phyloP scores from a whole-genome alignment of 1,140 invertebrate genomes.

The Drosophila pallidifrons region DNA sequence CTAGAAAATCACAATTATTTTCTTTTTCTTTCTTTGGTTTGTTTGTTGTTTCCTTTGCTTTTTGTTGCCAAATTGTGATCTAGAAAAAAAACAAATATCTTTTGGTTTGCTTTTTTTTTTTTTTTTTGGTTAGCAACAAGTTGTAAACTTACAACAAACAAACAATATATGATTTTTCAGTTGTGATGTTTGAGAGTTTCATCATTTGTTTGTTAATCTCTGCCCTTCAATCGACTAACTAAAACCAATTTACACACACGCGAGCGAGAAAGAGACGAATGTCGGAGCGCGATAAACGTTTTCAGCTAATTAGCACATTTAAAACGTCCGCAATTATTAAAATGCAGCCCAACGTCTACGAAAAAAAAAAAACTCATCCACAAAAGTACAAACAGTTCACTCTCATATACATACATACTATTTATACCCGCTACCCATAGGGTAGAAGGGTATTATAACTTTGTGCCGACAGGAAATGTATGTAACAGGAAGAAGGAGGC shows the following conservation, averaged over 20 bases:
- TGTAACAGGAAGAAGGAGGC: too few species aligned
- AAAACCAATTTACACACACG: constrained; percentile 49
- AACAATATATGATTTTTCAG: not conserved
- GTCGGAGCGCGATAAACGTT: constrained; percentile 63
- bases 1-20: too few species aligned
- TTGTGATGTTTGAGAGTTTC: constrained; percentile 24
- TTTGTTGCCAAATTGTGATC: not conserved
- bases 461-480: too few species aligned
- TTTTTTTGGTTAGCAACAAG: constrained; percentile 27
- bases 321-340: constrained; percentile 44
- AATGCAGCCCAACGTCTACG: constrained; percentile 41
- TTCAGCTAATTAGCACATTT: constrained; percentile 75
- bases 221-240: constrained; percentile 62
- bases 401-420: constrained; percentile 15
- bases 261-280: constrained; percentile 2
- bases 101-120: constrained; percentile 6
- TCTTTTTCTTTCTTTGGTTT: too few species aligned
- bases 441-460: too few species aligned
- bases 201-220: constrained; percentile 21
- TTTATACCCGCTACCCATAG: too few species aligned
- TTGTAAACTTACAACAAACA: constrained; percentile 21
- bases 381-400: constrained; percentile 5
- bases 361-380: constrained; percentile 35
- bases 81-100: not conserved
- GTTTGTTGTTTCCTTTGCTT: too few species aligned